phyloP scores from a whole-genome alignment of 1,140 invertebrate species.

The Pseudomyrmex dendroicus region DNA sequence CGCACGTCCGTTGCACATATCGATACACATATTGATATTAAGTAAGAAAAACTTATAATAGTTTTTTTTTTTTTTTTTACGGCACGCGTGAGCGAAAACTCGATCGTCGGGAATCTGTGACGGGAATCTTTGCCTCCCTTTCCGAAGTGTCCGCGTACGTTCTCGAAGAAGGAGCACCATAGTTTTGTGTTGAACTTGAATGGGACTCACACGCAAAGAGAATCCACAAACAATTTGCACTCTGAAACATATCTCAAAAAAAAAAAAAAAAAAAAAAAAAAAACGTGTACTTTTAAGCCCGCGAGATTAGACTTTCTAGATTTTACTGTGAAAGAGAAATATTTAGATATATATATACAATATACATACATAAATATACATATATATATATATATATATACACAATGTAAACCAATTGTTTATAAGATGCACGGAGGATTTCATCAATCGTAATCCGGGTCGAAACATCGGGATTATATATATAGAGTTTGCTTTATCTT shows the following conservation, averaged over 20 bases:
- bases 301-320: constrained; percentile 55
- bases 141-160: background rate
- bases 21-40: constrained; percentile 20
- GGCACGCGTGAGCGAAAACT: constrained; percentile 9
- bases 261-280: background rate
- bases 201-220: background rate
- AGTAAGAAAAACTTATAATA: background rate
- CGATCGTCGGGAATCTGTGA: background rate
- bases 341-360: constrained; percentile 5
- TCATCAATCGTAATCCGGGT: background rate
- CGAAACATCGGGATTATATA: constrained; percentile 13
- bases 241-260: background rate
- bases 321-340: constrained; percentile 20
- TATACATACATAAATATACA: background rate
- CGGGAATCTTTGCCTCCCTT: too few relatives aligned
- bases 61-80: background rate
- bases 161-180: constrained; percentile 4
- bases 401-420: background rate
- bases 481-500: background rate
- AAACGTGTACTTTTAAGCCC: constrained; percentile 25
- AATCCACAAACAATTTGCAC: constrained; percentile 14
- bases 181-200: constrained; percentile 5
- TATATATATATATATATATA: constrained; percentile 23
- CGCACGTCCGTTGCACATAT: background rate
- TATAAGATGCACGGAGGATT: constrained; percentile 12